phyloP scores from a whole-genome alignment of 1,140 invertebrate species.

The Linepithema humile region DNA sequence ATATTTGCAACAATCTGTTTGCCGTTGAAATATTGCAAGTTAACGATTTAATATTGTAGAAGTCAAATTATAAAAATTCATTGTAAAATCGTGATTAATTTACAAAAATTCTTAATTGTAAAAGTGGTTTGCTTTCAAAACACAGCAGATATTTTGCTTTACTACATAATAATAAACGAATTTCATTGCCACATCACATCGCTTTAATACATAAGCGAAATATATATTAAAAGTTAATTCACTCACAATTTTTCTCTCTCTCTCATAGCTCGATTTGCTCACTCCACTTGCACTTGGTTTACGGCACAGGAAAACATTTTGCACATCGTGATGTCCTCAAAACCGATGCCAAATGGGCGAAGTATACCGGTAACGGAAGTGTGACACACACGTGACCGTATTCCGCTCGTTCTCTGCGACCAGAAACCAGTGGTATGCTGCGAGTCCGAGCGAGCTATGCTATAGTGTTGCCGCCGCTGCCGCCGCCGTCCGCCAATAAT shows the following conservation, averaged over 20 bases:
- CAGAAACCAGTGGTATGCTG: conserved; percentile 50
- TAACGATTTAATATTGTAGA: neutral
- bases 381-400: too few relatives aligned
- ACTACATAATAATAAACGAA: neutral
- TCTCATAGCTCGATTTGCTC: neutral
- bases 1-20: neutral
- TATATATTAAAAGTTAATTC: neutral
- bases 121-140: too few relatives aligned
- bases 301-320: neutral
- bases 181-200: neutral
- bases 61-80: neutral
- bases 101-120: neutral
- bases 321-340: neutral
- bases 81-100: neutral
- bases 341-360: neutral
- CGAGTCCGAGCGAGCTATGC: conserved; percentile 61
- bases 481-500: conserved; percentile 83
- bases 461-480: conserved; percentile 57
- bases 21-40: neutral
- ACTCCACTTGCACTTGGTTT: neutral
- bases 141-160: neutral
- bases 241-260: neutral
- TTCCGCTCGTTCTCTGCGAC: conserved; percentile 22
- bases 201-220: neutral
- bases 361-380: too few relatives aligned